phyloP scores from a whole-genome alignment of 2,888 invertebrate species.

The Drepanosiphum platanoidis region DNA sequence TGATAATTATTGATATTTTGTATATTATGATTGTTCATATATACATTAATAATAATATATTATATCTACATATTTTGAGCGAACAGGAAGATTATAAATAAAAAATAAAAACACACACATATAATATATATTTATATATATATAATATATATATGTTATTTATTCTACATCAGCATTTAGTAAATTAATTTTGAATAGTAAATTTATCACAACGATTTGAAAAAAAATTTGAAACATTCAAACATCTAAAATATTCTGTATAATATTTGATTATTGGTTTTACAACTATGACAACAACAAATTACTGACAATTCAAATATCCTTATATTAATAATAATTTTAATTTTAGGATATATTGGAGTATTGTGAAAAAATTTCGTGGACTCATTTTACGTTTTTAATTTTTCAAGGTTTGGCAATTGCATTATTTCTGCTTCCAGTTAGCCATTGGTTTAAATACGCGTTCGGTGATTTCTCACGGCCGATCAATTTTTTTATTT shows the following conservation, averaged over 20 bases:
- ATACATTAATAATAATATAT: too few species aligned
- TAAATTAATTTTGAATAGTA: too few species aligned
- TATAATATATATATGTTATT: too few species aligned
- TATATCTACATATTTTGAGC: too few species aligned
- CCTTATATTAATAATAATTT: slow-evolving; percentile 7
- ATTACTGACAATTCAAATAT: not conserved
- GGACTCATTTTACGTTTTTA: slow-evolving; percentile 43
- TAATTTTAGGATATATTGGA: slow-evolving; percentile 45
- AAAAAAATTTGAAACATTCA: not conserved
- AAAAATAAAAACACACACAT: too few species aligned
- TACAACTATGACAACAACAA: slow-evolving; percentile 1
- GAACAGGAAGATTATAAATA: too few species aligned
- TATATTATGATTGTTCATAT: too few species aligned
- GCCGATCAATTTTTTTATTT: slow-evolving; percentile 51
- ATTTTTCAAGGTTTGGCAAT: slow-evolving; percentile 38
- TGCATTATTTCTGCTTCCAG: slow-evolving; percentile 33
- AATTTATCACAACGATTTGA: too few species aligned
- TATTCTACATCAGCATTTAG: too few species aligned
- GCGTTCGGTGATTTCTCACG: slow-evolving; percentile 26
- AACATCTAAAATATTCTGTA: not conserved
- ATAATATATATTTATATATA: too few species aligned
- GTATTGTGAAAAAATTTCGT: slow-evolving; percentile 45
- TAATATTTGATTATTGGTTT: not conserved
- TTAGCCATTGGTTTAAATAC: slow-evolving; percentile 35
- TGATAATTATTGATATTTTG: too few species aligned